These are phyloP conservation scores for Cheiracanthium punctorium DNA, from an alignment of 2,888 invertebrate species.

Conservation along the genomic window DNA sequence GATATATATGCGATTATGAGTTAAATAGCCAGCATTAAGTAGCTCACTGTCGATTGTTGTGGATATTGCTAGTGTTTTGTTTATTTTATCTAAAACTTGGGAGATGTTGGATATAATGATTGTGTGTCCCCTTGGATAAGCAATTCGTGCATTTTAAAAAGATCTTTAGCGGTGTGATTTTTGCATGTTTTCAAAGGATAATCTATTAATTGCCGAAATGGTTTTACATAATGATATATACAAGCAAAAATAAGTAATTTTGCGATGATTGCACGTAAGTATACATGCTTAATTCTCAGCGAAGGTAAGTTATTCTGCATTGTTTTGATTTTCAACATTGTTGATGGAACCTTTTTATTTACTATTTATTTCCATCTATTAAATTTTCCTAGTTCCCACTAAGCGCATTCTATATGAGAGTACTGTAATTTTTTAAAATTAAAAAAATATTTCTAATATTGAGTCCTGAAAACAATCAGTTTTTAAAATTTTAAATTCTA, in stretches of 20 bases:
- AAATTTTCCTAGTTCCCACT: no score
- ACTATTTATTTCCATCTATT: no score
- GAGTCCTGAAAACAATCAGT: no score
- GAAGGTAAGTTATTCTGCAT: neutral
- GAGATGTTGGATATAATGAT: neutral
- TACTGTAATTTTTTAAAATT: no score
- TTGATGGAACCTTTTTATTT: no score
- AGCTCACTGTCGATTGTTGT: neutral
- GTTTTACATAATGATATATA: no score
- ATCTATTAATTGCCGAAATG: no score
- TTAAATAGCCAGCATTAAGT: neutral
- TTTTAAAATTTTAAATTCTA: no score
- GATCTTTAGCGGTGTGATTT: neutral
- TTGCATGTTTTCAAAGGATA: slow-evolving; percentile 7
- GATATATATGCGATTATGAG: slow-evolving; percentile 11
- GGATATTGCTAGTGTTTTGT: neutral
- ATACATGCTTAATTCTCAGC: neutral
- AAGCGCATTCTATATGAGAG: no score
- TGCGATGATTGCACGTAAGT: neutral
- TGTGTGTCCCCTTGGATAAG: neutral
- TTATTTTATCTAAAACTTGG: neutral
- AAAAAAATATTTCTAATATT: no score
- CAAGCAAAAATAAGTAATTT: neutral
- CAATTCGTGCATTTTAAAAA: neutral
- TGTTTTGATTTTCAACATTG: neutral